Evolutionary conservation across 2,113 vertebrate species (phyloP).

Genomic region (Perognathus longimembris): DNA sequence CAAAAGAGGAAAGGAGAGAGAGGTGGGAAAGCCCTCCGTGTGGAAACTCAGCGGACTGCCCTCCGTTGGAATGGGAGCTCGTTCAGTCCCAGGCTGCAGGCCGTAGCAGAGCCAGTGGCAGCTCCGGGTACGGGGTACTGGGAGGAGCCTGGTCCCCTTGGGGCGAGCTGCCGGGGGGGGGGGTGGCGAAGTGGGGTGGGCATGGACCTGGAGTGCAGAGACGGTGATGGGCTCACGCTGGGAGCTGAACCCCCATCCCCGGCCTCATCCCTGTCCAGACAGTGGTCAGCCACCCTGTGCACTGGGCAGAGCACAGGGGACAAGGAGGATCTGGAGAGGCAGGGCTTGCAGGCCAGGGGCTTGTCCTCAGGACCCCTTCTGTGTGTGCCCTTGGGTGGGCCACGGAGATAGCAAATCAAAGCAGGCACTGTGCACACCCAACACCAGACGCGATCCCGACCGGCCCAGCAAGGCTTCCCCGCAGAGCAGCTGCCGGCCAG

Average conservation of each 20-base stretch:
- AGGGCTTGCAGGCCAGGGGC: too few relatives aligned
- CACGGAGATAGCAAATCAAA: background rate
- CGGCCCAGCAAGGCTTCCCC: background rate
- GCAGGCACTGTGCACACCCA: background rate
- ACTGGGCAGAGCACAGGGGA: background rate
- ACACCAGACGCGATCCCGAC: background rate
- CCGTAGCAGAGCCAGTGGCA: conserved; percentile 36
- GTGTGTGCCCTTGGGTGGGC: background rate
- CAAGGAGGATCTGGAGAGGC: too few relatives aligned
- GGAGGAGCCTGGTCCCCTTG: conserved; percentile 55
- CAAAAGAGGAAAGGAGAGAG: conserved; percentile 48
- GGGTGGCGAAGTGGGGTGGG: too few relatives aligned
- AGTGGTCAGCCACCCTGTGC: background rate
- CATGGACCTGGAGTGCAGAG: background rate
- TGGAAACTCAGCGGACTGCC: conserved; percentile 60
- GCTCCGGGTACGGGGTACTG: background rate
- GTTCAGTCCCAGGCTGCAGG: conserved; percentile 59
- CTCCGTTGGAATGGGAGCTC: conserved; percentile 74
- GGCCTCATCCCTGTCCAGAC: background rate
- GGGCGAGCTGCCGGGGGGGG: too few relatives aligned
- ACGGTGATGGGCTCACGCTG: background rate
- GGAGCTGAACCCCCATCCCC: background rate
- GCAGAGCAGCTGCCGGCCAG: background rate
- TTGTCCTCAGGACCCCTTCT: background rate
- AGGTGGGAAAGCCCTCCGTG: conserved; percentile 69